Conservation (phyloP, 2,797 vertebrate species). For the Chanos chanos region DNA sequence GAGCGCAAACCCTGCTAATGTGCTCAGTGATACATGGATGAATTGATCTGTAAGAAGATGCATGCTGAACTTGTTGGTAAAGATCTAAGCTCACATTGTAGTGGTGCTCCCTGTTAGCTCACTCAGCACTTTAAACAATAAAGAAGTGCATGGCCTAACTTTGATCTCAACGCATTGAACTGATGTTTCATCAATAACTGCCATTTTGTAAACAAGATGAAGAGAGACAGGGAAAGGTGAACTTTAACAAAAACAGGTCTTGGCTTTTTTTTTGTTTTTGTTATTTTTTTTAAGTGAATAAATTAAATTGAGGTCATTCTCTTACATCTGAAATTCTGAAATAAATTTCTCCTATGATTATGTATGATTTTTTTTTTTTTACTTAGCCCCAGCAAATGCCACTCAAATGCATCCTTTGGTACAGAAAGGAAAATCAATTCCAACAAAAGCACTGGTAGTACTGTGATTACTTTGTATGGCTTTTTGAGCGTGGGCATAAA, state of each 20-base stretch:
- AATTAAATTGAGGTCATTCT: constrained; percentile 22
- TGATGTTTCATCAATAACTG: constrained; percentile 33
- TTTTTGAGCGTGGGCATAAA: neutral
- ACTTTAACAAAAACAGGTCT: constrained; percentile 23
- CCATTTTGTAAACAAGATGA: constrained; percentile 14
- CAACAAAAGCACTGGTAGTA: neutral
- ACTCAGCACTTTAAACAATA: constrained; percentile 31
- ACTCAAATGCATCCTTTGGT: neutral
- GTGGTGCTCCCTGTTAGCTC: constrained; percentile 5
- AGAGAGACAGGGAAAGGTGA: constrained; percentile 4
- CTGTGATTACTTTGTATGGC: neutral
- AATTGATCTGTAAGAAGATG: constrained; percentile 22
- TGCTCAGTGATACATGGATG: constrained; percentile 19
- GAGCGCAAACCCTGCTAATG: constrained; percentile 4
- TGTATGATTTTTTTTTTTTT: neutral
- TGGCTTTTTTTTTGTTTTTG: neutral
- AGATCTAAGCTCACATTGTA: constrained; percentile 24
- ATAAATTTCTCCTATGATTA: neutral
- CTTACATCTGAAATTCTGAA: neutral
- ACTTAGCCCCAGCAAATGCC: too few relatives aligned
- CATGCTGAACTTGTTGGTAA: neutral
- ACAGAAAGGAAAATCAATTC: constrained; percentile 18
- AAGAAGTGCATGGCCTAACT: constrained; percentile 1
- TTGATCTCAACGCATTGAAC: constrained; percentile 23
- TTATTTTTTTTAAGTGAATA: neutral